Evolutionary conservation across 1,140 invertebrate species (phyloP).

Genomic region (Cryptotermes secundus): DNA sequence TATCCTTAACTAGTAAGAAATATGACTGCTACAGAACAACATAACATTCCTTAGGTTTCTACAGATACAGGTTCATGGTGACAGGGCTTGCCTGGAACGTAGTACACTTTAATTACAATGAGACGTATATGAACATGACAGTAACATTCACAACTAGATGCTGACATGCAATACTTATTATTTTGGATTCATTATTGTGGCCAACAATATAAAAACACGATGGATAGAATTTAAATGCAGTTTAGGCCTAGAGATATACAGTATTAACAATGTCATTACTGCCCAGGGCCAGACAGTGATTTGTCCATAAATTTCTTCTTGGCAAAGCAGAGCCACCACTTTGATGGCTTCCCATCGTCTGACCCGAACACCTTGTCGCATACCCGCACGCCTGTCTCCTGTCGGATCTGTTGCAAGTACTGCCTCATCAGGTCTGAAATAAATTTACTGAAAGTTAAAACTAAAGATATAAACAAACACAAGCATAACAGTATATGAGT

Average conservation of each 20-base stretch:
- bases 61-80: no score
- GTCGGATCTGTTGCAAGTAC: slow-evolving; percentile 91
- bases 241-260: neutral
- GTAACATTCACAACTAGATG: neutral
- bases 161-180: neutral
- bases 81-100: no score
- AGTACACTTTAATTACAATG: no score
- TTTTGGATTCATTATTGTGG: neutral
- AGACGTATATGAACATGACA: no score
- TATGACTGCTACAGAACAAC: no score
- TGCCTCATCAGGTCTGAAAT: slow-evolving; percentile 84
- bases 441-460: slow-evolving; percentile 4
- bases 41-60: no score
- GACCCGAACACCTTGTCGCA: slow-evolving; percentile 89
- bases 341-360: slow-evolving; percentile 92
- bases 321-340: slow-evolving; percentile 99
- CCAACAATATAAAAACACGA: neutral
- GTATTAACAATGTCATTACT: slow-evolving; percentile 49
- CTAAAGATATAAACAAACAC: no score
- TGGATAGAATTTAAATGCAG: neutral
- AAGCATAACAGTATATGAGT: no score
- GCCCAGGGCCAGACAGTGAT: slow-evolving; percentile 81
- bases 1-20: no score
- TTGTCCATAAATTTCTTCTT: slow-evolving; percentile 99
- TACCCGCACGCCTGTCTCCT: slow-evolving; percentile 90